A percentile compares a stretch with the other conserved stretches of the same genome.
These are phyloP conservation scores for Rhizomys pruinosus DNA, from an alignment of 2,113 vertebrate genomes.

Conservation along the genomic window DNA sequence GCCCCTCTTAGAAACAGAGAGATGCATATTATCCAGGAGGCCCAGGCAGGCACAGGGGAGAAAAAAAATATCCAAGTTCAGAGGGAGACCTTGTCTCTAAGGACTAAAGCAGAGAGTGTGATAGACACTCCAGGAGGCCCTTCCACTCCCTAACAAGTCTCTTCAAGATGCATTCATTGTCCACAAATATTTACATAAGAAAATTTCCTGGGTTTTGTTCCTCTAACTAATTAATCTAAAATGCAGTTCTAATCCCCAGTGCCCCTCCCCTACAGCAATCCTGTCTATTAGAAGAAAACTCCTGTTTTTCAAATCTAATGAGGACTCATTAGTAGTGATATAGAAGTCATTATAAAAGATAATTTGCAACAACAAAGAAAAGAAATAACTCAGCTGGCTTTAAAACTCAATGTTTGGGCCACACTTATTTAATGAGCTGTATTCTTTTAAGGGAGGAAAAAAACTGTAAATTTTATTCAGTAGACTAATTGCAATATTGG, in stretches of 20 bases:
- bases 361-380: constrained; percentile 60
- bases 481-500: background rate
- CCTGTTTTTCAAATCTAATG: constrained; percentile 35
- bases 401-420: constrained; percentile 39
- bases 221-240: constrained; percentile 41
- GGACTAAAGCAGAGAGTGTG: background rate
- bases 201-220: background rate
- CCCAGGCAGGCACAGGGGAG: background rate
- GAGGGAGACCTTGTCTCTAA: background rate
- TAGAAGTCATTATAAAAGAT: constrained; percentile 58
- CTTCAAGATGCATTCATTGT: background rate
- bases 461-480: background rate
- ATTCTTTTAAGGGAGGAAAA: background rate
- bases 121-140: rapidly evolving
- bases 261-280: background rate
- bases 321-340: constrained; percentile 20
- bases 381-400: constrained; percentile 47
- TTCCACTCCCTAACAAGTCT: background rate
- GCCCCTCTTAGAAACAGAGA: background rate
- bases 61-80: background rate
- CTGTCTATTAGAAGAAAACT: constrained; percentile 26
- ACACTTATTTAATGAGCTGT: constrained; percentile 45
- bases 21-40: background rate
- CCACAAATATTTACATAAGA: background rate
- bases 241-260: constrained; percentile 9